These are phyloP conservation scores for Dermatemys mawii DNA, from an alignment of 2,113 vertebrate genomes.

Conservation along the genomic window DNA sequence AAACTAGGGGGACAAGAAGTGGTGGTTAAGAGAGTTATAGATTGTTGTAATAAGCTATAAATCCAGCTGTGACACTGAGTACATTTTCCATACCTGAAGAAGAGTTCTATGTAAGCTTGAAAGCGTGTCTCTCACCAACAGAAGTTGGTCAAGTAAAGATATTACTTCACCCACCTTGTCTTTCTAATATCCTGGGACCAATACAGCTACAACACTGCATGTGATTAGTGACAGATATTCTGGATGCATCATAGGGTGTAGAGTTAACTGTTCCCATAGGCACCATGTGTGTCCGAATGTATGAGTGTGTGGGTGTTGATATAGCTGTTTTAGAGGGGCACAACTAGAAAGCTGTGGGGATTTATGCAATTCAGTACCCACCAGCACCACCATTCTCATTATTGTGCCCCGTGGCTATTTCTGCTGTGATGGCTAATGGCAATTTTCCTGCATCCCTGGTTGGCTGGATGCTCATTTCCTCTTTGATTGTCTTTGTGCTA, in stretches of 20 bases:
- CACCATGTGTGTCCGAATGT: neutral
- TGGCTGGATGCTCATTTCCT: neutral
- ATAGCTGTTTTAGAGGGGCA: neutral
- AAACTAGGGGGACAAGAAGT: neutral
- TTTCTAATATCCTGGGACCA: neutral
- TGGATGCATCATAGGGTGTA: neutral
- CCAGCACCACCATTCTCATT: neutral
- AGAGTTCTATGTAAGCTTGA: neutral
- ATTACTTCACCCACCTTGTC: neutral
- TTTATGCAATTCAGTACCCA: neutral
- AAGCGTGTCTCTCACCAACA: neutral
- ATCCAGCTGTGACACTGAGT: neutral
- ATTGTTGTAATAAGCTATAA: neutral
- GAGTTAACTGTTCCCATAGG: neutral
- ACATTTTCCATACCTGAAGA: neutral
- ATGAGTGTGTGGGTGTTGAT: neutral
- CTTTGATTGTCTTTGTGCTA: neutral
- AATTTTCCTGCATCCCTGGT: neutral
- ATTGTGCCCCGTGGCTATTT: neutral
- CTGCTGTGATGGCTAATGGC: neutral
- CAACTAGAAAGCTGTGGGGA: neutral
- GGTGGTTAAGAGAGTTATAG: no score
- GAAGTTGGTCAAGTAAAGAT: no score
- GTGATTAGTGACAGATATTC: neutral
- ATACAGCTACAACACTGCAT: neutral